These are phyloP conservation scores for Dicaeum eximium DNA, from an alignment of 2,113 vertebrate species.

Conservation along the genomic window DNA sequence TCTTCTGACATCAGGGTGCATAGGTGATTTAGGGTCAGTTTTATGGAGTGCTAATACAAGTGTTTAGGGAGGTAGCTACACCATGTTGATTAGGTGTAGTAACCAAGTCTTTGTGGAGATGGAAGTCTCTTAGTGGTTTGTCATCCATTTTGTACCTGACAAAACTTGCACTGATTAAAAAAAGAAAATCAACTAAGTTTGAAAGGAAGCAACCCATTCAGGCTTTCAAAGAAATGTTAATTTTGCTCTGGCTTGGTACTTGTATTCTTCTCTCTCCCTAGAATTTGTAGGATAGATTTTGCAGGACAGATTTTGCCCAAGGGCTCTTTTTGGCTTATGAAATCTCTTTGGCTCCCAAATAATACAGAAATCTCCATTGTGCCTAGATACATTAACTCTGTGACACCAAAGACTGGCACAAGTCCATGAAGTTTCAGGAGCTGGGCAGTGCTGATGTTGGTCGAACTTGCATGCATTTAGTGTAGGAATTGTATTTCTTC, in stretches of 20 bases:
- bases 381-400: neutral
- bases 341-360: neutral
- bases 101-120: neutral
- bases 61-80: neutral
- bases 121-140: neutral
- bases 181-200: neutral
- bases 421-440: neutral
- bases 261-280: neutral
- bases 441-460: neutral
- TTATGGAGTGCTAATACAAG: neutral
- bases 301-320: neutral
- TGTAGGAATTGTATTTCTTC: neutral
- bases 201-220: neutral
- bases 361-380: neutral
- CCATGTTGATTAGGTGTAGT: neutral
- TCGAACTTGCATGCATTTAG: neutral
- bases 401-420: neutral
- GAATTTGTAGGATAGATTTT: neutral
- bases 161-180: neutral
- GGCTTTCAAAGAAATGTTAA: neutral
- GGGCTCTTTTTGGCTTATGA: neutral
- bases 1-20: neutral
- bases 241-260: neutral
- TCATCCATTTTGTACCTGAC: neutral
- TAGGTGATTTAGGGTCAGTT: neutral